phyloP scores from a whole-genome alignment of 2,888 invertebrate genomes.

The Acanthosoma haemorrhoidale region DNA sequence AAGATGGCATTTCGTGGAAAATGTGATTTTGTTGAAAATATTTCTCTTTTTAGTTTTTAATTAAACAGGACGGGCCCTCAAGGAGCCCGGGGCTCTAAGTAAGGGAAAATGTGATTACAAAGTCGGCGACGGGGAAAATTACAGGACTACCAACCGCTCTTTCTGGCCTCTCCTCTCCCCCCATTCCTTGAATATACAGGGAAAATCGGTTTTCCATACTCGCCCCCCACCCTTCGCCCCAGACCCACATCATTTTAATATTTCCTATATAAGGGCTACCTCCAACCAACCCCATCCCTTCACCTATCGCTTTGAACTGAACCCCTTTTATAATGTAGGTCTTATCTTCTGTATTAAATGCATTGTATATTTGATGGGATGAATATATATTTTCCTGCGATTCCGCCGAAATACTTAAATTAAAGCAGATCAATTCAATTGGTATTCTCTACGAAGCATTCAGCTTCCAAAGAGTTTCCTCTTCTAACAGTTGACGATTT shows the following conservation, averaged over 20 bases:
- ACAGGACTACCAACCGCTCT: slow-evolving; percentile 16
- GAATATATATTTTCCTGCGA: too few species aligned
- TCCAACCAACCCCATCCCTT: background rate
- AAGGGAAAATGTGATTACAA: slow-evolving; percentile 21
- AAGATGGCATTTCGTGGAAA: background rate
- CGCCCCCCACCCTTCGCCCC: too few species aligned
- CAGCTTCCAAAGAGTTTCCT: too few species aligned
- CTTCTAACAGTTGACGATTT: too few species aligned
- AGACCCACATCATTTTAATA: slow-evolving; percentile 1
- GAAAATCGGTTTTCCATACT: slow-evolving; percentile 4
- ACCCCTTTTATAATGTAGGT: background rate
- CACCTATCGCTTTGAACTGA: background rate
- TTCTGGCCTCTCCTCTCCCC: background rate
- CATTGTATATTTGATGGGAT: background rate
- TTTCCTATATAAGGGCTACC: background rate
- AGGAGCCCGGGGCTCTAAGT: background rate
- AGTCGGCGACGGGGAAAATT: slow-evolving; percentile 20
- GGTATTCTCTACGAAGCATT: too few species aligned
- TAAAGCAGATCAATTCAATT: too few species aligned
- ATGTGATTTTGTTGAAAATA: background rate
- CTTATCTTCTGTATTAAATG: background rate
- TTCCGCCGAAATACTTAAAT: too few species aligned
- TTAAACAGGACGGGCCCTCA: background rate
- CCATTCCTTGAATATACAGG: slow-evolving; percentile 1
- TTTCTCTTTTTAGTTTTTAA: slow-evolving; percentile 9